Evolutionary conservation across 2,113 vertebrate species (phyloP), one percentile per base, ranked within the genome.

Genomic region (Apeltes quadracus): DNA sequence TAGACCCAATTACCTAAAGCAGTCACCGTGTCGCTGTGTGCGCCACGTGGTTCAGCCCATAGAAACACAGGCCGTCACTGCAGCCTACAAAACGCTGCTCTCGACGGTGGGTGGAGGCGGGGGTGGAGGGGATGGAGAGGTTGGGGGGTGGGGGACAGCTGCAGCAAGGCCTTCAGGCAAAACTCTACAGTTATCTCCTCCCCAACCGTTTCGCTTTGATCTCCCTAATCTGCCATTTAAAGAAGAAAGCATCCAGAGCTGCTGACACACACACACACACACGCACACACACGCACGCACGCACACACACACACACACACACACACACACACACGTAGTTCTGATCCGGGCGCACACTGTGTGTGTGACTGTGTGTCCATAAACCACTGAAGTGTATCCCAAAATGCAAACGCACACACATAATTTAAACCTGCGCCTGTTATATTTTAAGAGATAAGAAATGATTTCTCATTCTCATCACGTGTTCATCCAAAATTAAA

Each of bases 131-230:
- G 9, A 7, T 23, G 22, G 54, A 43, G 70, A 27, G 16, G 14
- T 20, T 12, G 43, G 50, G 46, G 41, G 67, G 61, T 61, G 54
- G 66, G 67, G 61, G 74, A 80, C 73, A 83, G 77, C 81, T 83
- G 81, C 79, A 84, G 81, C 71, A 71, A 69, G 74, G 80, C 84
- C 88, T 82, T 75, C 74, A 84, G 89, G 82, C 82, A 85, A 69
- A 87, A 78, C 69, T 76, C 76, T 46, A 76, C 78, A 86, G 73
- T 78, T 82, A 83, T 88, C 84, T 86, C 64, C 73, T 87, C 82
- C 78, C 75, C 61, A 80, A 75, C 76, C 36, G 79, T n/a, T 80
- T 85, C 55, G 43, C 84, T 89, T 92, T 90, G 84, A 92, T 90
- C 82, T 70, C 50, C 23, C 48, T 90, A 88, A 90, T 89, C 87